Evolutionary conservation across 2,888 invertebrate species (phyloP), one percentile per base, ranked within the genome.

Genomic region (Corythucha ciliata): DNA sequence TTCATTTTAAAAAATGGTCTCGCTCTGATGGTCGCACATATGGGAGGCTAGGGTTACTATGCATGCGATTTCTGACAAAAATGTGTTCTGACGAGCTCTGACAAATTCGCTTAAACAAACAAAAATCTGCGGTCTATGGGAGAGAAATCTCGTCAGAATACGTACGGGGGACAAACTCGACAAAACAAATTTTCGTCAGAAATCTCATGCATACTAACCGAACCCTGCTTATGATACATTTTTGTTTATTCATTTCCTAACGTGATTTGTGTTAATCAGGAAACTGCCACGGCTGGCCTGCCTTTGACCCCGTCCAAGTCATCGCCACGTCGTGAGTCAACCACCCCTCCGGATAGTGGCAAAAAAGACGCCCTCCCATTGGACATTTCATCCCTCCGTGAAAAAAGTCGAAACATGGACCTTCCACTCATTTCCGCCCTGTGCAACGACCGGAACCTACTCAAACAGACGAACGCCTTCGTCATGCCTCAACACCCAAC

Each of bases 341-440:
- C 36, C 36, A 4, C 18, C 42, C 24, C n/a, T n/a, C n/a, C n/a
- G n/a, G 51, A 54, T 37, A 48, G 52, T 39, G 52, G 37, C 34
- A 42, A 47, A 32, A 34, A 54, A 51, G 33, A 26, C 20, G 47
- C n/a, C 8, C 36, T 49, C 25, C 53, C 55, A 59, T 68, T 83
- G 57, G 90, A 90, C 69, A 87, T 90, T 63, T 81, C 83, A 64
- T 80, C 84, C 60, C 72, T 91, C 56, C 77, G 89, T 53, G 89
- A 89, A 70, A 87, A 89, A 71, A 89, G 88, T 70, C 83, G 83
- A 66, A 85, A 89, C 67, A 74, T 91, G 64, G 90, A 91, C 70
- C 74, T 93, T 68, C 93, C 93, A 18, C 73, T 94, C 55, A 91
- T 93, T 65, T 86, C 90, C 54, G 93, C 92, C 12, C 74, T 93